phyloP scores from a whole-genome alignment of 2,797 vertebrate genomes.

The Lagorchestes hirsutus region DNA sequence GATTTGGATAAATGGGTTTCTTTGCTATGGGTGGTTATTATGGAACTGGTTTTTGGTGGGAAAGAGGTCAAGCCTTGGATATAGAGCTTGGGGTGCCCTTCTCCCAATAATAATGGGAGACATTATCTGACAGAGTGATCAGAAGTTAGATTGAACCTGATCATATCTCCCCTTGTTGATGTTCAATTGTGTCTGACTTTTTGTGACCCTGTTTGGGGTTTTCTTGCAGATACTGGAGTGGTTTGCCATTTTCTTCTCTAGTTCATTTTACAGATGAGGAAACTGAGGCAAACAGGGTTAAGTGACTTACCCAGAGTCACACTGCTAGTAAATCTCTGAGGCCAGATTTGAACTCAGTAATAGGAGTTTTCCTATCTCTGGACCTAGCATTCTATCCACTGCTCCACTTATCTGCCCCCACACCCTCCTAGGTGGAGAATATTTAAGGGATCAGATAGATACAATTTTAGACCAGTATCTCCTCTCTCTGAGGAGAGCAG shows the following conservation, averaged over 20 bases:
- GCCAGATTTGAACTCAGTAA: background rate
- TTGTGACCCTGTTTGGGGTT: background rate
- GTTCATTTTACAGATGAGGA: background rate
- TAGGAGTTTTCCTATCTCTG: background rate
- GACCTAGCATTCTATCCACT: background rate
- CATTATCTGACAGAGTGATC: background rate
- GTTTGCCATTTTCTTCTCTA: background rate
- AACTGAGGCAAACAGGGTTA: background rate
- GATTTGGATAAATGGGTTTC: background rate
- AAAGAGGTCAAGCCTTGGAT: background rate
- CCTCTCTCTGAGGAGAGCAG: background rate
- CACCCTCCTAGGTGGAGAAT: background rate
- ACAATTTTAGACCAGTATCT: background rate
- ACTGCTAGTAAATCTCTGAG: background rate
- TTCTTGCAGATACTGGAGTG: background rate
- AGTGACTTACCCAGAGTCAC: background rate
- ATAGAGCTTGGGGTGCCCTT: background rate
- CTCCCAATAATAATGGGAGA: background rate
- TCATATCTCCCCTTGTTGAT: background rate
- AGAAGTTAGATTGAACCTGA: background rate
- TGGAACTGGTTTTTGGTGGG: background rate
- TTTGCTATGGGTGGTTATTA: background rate
- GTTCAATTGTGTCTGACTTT: background rate
- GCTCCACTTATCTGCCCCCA: background rate
- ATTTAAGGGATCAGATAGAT: background rate